Conservation (phyloP, 2,797 vertebrate species). For the Hirundo rustica region DNA sequence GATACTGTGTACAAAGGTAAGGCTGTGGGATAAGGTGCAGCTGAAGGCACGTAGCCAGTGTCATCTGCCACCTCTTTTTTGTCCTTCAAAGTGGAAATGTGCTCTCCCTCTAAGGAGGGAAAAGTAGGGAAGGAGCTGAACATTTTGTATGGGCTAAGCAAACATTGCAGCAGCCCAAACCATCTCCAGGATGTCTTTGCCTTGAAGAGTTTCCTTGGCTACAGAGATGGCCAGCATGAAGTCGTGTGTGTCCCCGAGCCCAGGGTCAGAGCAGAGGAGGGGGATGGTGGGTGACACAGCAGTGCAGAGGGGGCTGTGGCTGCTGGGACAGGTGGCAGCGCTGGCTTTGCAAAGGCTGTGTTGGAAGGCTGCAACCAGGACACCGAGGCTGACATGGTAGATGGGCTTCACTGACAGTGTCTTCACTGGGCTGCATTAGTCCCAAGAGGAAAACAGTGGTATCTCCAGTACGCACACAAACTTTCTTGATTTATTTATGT, state of each 20-base stretch:
- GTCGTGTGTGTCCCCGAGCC: accelerated
- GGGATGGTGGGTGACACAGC: neutral
- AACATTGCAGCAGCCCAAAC: neutral
- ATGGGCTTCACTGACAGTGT: accelerated
- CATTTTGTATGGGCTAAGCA: neutral
- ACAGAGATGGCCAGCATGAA: neutral
- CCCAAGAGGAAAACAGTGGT: neutral
- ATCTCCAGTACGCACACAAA: neutral
- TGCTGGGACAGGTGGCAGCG: neutral
- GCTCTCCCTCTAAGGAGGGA: neutral
- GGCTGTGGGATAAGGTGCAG: conserved; percentile 7
- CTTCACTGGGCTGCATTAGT: neutral
- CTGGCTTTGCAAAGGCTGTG: neutral
- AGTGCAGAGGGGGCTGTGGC: neutral
- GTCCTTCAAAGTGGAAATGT: neutral
- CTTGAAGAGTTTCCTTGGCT: neutral
- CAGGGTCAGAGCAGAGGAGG: neutral
- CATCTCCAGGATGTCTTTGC: neutral
- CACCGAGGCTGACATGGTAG: accelerated
- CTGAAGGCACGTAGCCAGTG: neutral
- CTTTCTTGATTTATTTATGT: neutral
- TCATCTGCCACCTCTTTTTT: neutral
- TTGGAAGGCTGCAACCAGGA: neutral
- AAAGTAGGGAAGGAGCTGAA: neutral
- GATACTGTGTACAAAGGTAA: conserved; percentile 87